Evolutionary conservation across 2,113 vertebrate genomes (phyloP).

Genomic region (Ivindomyrus marchei): DNA sequence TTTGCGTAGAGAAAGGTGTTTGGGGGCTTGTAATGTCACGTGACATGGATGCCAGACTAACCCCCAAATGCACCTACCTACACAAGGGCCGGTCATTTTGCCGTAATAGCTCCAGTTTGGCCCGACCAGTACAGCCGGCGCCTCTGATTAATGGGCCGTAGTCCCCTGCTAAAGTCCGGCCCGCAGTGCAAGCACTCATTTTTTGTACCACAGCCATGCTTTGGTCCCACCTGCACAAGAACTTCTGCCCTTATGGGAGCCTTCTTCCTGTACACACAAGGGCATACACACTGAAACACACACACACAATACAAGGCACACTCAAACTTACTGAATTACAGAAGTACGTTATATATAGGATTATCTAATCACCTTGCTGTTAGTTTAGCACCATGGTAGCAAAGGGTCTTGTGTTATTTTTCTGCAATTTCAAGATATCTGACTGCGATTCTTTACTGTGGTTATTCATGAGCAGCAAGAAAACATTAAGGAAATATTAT

Average conservation of each 20-base stretch:
- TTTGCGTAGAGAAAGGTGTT: constrained; percentile 26
- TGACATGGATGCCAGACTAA: background rate
- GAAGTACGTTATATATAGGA: background rate
- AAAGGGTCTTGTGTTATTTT: constrained; percentile 28
- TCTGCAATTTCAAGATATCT: constrained; percentile 39
- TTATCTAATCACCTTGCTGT: background rate
- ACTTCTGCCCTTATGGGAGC: background rate
- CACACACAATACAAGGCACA: background rate
- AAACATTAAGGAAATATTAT: background rate
- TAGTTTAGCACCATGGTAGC: background rate
- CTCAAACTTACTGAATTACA: background rate
- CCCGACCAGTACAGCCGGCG: background rate
- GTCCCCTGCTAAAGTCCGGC: background rate
- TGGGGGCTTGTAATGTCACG: background rate
- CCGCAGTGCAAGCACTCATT: background rate
- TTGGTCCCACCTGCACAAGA: background rate
- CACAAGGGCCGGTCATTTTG: background rate
- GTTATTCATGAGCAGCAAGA: constrained; percentile 35
- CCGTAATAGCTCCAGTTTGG: background rate
- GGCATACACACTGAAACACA: background rate
- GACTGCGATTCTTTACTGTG: constrained; percentile 39
- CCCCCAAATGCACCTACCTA: background rate
- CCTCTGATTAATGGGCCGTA: background rate
- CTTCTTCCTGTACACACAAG: background rate
- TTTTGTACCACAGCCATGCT: background rate